A percentile compares a stretch with the other conserved stretches of the same genome.
Conservation (phyloP, 2,113 vertebrate species). For the Alligator mississippiensis region DNA sequence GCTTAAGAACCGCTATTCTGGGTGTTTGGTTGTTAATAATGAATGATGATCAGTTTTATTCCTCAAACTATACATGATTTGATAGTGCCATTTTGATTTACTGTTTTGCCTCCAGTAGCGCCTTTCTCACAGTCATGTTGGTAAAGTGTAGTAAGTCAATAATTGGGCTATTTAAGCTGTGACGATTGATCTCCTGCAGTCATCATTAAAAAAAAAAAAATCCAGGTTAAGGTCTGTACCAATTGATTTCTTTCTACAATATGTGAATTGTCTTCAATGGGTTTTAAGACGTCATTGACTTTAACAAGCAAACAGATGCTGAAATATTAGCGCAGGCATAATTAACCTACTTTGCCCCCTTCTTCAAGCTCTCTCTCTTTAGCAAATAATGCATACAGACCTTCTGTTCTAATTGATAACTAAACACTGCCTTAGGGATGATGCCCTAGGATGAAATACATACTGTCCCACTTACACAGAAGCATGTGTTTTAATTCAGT, state of each 20-base stretch:
- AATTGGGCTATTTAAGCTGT: slow-evolving; percentile 13
- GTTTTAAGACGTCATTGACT: slow-evolving; percentile 19
- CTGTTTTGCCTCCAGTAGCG: background rate
- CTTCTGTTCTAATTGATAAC: slow-evolving; percentile 1
- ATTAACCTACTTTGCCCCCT: background rate
- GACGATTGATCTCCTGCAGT: background rate
- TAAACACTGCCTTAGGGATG: background rate
- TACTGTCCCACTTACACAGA: background rate
- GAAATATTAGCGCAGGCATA: background rate
- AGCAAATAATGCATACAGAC: background rate
- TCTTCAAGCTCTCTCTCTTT: background rate
- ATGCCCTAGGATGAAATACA: background rate
- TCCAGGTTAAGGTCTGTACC: background rate
- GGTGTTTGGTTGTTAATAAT: background rate
- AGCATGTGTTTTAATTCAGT: background rate
- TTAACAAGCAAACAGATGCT: slow-evolving; percentile 15
- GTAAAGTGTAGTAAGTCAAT: background rate
- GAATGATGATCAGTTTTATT: background rate
- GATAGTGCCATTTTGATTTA: background rate
- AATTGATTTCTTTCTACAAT: slow-evolving; percentile 45
- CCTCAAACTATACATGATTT: background rate
- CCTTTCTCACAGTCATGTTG: accelerated
- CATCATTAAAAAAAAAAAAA: slow-evolving; percentile 2
- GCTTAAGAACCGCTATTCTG: background rate
- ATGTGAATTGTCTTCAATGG: background rate